Conservation (phyloP, 2,797 vertebrate genomes). For the Pseudopleuronectes americanus region DNA sequence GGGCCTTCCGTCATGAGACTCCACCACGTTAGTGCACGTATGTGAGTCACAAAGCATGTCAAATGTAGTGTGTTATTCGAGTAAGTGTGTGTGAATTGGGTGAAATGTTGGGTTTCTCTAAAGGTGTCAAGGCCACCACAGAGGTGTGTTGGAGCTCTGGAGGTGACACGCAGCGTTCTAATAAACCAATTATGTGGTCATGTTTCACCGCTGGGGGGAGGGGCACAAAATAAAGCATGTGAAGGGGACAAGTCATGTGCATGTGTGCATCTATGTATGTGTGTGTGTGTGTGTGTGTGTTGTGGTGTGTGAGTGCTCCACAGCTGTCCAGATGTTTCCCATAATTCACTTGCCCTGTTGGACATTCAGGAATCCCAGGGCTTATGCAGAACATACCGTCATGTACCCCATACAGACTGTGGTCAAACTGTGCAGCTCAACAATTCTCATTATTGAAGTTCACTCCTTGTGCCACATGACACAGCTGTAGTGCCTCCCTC, state of each 20-base stretch:
- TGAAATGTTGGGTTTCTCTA: constrained; percentile 10
- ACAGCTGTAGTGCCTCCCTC: constrained; percentile 42
- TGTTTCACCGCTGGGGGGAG: constrained; percentile 72
- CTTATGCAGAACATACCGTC: constrained; percentile 73
- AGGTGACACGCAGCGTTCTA: constrained; percentile 67
- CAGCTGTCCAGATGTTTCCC: constrained; percentile 79
- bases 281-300: constrained; percentile 7
- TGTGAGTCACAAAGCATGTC: constrained; percentile 25
- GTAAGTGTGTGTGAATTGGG: constrained; percentile 16
- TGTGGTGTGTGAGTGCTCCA: constrained; percentile 11
- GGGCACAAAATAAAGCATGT: constrained; percentile 38
- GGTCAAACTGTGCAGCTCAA: constrained; percentile 42
- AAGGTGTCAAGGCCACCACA: constrained; percentile 55
- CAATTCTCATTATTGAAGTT: constrained; percentile 41
- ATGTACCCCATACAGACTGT: constrained; percentile 37
- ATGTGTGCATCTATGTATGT: constrained; percentile 1
- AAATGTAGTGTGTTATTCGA: constrained; percentile 16
- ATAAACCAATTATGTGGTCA: constrained; percentile 81
- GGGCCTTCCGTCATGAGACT: constrained; percentile 64
- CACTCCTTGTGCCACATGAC: constrained; percentile 44
- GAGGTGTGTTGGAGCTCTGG: constrained; percentile 44
- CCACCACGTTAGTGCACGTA: constrained; percentile 13
- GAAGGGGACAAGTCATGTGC: constrained; percentile 1
- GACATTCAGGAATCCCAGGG: constrained; percentile 74
- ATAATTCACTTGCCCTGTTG: constrained; percentile 70